Evolutionary conservation across 2,113 vertebrate species (phyloP).

Genomic region (Heptranchias perlo): DNA sequence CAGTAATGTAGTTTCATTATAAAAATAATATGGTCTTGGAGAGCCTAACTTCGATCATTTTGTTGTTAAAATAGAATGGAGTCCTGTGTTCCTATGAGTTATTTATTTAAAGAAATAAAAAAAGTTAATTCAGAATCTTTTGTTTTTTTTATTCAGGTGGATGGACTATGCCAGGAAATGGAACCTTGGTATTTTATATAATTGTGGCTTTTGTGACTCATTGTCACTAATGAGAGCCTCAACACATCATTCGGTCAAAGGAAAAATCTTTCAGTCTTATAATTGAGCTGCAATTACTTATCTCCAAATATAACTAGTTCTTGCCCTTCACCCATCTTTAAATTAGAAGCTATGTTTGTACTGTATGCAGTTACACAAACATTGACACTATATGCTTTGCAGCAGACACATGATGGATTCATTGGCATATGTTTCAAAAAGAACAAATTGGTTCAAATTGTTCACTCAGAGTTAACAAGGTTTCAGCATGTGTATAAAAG

Average conservation of each 20-base stretch:
- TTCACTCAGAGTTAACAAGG: conserved; percentile 48
- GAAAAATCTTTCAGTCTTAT: neutral
- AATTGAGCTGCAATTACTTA: conserved; percentile 19
- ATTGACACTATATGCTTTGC: neutral
- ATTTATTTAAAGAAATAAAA: neutral
- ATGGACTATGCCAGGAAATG: neutral
- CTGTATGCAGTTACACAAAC: conserved; percentile 33
- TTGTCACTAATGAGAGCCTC: neutral
- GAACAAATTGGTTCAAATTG: conserved; percentile 53
- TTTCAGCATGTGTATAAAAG: conserved; percentile 49
- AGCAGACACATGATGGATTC: conserved; percentile 31
- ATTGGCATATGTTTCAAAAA: conserved; percentile 43
- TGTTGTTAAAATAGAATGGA: neutral
- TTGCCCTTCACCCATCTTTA: conserved; percentile 10
- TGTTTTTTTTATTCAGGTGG: neutral
- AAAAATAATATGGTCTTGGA: neutral
- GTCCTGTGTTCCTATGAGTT: no score
- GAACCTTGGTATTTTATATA: neutral
- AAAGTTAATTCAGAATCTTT: neutral
- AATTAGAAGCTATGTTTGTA: conserved; percentile 3
- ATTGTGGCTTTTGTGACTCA: neutral
- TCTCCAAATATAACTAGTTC: conserved; percentile 9
- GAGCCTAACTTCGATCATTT: neutral
- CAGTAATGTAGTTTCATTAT: neutral
- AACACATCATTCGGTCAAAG: neutral